Conservation (phyloP, 1,140 invertebrate species). For the Melanaphis sacchari region DNA sequence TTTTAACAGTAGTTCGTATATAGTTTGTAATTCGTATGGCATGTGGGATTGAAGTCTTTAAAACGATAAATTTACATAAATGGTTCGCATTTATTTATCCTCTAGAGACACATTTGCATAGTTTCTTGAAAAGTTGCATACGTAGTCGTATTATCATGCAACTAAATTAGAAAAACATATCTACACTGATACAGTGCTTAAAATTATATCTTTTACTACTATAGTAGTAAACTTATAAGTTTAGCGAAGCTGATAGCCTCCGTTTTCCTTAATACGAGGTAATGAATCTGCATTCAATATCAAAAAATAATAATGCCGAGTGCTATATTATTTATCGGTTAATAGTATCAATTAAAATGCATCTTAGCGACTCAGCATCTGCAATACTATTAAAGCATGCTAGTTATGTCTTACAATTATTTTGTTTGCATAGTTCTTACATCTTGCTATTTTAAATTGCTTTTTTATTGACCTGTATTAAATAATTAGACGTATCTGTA, state of each 20-base stretch:
- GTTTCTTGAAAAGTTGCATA: neutral
- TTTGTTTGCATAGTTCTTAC: neutral
- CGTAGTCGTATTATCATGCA: neutral
- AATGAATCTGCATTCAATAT: neutral
- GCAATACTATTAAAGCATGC: neutral
- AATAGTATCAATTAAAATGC: neutral
- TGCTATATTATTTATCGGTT: neutral
- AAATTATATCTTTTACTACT: neutral
- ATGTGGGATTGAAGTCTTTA: neutral
- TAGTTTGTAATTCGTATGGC: neutral
- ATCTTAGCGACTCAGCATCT: neutral
- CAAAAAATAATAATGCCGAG: neutral
- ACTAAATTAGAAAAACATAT: neutral
- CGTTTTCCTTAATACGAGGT: neutral
- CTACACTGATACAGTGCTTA: neutral
- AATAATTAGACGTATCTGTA: neutral
- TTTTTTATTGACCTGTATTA: neutral
- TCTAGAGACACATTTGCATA: neutral
- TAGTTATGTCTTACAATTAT: neutral
- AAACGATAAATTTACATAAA: neutral
- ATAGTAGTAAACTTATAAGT: neutral
- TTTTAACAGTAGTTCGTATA: neutral
- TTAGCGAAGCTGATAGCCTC: neutral
- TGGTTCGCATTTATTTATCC: neutral
- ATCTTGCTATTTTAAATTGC: neutral